Base-by-base conservation (phyloP, 1,140 invertebrate genomes). In the Drosophila sproati region DNA sequence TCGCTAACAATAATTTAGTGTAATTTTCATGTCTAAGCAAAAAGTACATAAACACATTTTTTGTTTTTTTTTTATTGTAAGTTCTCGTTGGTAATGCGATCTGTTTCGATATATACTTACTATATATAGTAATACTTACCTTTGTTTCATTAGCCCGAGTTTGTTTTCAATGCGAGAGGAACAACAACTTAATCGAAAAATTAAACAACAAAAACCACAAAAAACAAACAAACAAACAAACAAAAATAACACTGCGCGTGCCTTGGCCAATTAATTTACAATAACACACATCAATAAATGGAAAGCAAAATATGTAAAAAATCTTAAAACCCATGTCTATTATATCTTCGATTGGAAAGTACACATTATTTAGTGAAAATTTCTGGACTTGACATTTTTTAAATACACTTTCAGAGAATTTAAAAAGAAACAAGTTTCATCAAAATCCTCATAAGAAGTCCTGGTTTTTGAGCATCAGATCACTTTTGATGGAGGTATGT, bases 271-370 rank as follows among this genome's bases (percentile, higher is more conserved):
- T 83, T 78, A 66, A 86, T 87, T 80, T 88, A 87, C 83, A 66
- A 86, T 81, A 86, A 87, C 80, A 87, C 80, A 87, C 82, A 87
- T 77, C 69, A 87, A 87, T 88, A 88, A 87, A 87, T 88, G 51
- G 41, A 87, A 82, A 82, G 41, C 52, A 80, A 82, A 87, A 80
- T 70, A 70, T 77, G 77, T 73, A 73, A 72, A 76, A 77, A 63
- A 37, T 31, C 35, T 34, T 4, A 12, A 8, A 5, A 7, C 10
- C 29, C 4, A 3, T 28, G 32, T 35, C 20, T 48, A 5, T 32
- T 45, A 39, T 20, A 20, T 20, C 20, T 20, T n/a, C 2, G 5
- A 0, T 28, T 5, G 45, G 12, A 5, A 5, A 5, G 43, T 2
- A 0, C 10, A 20, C 20, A 20, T 39, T 39, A 48, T 29, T 29